Evolutionary conservation across 2,888 invertebrate species (phyloP).

Genomic region (Clusia tigrina): DNA sequence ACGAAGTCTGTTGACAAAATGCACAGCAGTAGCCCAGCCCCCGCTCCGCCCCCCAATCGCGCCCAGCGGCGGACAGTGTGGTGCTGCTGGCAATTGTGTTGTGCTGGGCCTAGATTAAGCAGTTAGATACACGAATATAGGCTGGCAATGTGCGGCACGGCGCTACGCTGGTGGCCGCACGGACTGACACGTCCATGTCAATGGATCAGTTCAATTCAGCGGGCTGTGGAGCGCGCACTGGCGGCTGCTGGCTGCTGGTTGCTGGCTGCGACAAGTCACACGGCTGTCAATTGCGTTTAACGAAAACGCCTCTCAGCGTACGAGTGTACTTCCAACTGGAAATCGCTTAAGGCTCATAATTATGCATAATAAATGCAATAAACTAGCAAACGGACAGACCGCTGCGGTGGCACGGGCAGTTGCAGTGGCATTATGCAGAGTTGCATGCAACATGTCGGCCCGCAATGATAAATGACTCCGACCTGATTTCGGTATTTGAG

Average conservation of each 20-base stretch:
- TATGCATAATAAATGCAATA: slow-evolving; percentile 4
- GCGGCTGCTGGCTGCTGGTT: not conserved
- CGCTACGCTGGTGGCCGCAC: not conserved
- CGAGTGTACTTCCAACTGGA: too few relatives aligned
- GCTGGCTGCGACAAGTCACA: not conserved
- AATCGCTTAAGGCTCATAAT: not conserved
- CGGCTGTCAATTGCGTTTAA: not conserved
- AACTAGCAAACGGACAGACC: too few relatives aligned
- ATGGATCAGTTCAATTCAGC: slow-evolving; percentile 1
- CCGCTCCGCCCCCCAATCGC: not conserved
- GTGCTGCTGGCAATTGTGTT: too few relatives aligned
- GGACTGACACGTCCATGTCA: slow-evolving; percentile 7
- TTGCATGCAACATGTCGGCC: not conserved
- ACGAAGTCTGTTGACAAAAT: not conserved
- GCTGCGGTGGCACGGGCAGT: slow-evolving; percentile 16
- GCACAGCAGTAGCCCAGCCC: not conserved
- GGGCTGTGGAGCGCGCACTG: not conserved
- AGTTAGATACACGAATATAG: too few relatives aligned
- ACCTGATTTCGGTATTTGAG: slow-evolving; percentile 35
- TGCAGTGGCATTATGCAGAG: slow-evolving; percentile 7
- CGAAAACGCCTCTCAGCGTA: not conserved
- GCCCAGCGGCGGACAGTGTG: too few relatives aligned
- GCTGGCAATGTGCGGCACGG: too few relatives aligned
- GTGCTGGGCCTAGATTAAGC: too few relatives aligned
- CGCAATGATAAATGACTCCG: slow-evolving; percentile 40